phyloP scores from a whole-genome alignment of 2,113 vertebrate species.

The Todiramphus saurophagus region DNA sequence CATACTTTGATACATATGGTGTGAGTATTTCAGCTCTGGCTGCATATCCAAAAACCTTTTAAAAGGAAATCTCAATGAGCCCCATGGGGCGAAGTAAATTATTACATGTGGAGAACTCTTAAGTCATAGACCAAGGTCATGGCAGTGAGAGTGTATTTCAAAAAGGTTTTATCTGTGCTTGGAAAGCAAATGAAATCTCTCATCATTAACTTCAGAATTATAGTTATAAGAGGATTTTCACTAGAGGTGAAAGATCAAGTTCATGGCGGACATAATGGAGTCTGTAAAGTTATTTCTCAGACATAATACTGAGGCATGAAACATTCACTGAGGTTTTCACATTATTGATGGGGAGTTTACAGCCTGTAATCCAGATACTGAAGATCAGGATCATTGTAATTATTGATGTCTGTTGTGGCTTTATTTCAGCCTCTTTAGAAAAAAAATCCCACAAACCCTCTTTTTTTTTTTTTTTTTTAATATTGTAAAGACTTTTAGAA shows the following conservation, averaged over 20 bases:
- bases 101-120: conserved; percentile 74
- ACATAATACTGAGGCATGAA: conserved; percentile 39
- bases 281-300: conserved; percentile 67
- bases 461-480: not conserved
- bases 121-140: conserved; percentile 75
- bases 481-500: not conserved
- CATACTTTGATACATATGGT: not conserved
- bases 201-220: conserved; percentile 74
- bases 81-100: conserved; percentile 70
- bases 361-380: conserved; percentile 3
- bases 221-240: conserved; percentile 67
- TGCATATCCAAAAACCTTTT: conserved; percentile 61
- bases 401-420: not conserved
- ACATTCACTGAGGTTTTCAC: conserved; percentile 35
- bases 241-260: conserved; percentile 78
- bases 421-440: not conserved
- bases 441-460: fast-evolving
- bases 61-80: conserved; percentile 66
- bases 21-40: conserved; percentile 18
- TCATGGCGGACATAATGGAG: conserved; percentile 65
- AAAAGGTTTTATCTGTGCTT: conserved; percentile 75
- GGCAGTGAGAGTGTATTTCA: conserved; percentile 69
- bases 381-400: conserved; percentile 51
- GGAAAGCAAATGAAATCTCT: conserved; percentile 77
- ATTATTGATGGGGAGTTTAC: conserved; percentile 19